Evolutionary conservation across 2,797 vertebrate species (phyloP), one percentile per base, ranked within the genome.

Genomic region (Anas capensis): DNA sequence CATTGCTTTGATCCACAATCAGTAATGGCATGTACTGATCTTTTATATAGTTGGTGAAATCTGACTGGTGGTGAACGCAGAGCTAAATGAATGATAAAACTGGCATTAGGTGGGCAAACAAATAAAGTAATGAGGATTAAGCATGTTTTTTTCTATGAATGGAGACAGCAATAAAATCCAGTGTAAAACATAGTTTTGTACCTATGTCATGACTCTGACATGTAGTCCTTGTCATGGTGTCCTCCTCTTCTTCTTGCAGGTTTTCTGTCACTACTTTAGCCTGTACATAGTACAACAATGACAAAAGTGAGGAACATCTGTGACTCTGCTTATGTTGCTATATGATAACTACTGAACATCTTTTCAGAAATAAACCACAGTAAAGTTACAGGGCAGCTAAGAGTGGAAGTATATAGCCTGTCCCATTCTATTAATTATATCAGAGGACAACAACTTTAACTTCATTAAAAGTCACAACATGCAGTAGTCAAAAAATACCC

Each of bases 131-230:
- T n/a, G 23, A 91, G 21, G 90, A 86, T 84, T 26, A 79, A 83
- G 92, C 69, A 69, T 0, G 4, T 5, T 44, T 75, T 82, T 36
- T 38, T 29, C 11, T 80, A 56, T 78, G 17, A 76, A 76, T 31
- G 42, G 42, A 92, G 38, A 94, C 58, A 94, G 48, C 56, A 95
- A 92, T 33, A 96, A 94, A 93, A 96, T 64, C 8, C 68, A 84
- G 38, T 46, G 49, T 65, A 93, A 94, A 82, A 96, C 26, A 69
- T 48, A 87, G 86, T 86, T 91, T 56, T 97, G 97, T 98, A 99
- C 99, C 99, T 95, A 99, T 98, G 96, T 98, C 97, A 93, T 98
- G 98, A 97, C 98, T 99, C 96, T 98, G 99, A 98, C 98, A 98
- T 20, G 97, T 90, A 19, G 98, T 88, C 56, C 98, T 98, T 66